Conservation (phyloP, 2,888 invertebrate species). For the Idaea aversata region DNA sequence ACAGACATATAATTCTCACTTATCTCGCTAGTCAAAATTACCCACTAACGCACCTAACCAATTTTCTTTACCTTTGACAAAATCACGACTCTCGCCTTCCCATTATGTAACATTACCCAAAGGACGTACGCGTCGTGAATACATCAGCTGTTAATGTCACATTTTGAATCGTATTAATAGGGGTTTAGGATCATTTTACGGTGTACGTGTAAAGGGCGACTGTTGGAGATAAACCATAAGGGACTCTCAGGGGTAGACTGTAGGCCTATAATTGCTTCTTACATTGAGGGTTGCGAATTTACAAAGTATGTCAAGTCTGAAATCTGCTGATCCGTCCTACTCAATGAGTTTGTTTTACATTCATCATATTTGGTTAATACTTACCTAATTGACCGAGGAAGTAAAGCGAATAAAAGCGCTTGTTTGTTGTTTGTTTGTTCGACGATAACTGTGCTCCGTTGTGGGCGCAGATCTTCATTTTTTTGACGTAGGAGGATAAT, state of each 20-base stretch:
- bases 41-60: constrained; percentile 71
- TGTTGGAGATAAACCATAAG: constrained; percentile 49
- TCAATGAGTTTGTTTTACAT: not conserved
- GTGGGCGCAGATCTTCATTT: too few relatives aligned
- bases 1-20: constrained; percentile 57
- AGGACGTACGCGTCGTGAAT: constrained; percentile 73
- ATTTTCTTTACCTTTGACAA: constrained; percentile 80
- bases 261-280: constrained; percentile 62
- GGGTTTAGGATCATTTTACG: constrained; percentile 59
- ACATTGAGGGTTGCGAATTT: constrained; percentile 36
- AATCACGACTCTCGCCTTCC: constrained; percentile 69
- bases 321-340: not conserved
- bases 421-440: too few relatives aligned
- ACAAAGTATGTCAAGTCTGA: constrained; percentile 18
- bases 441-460: too few relatives aligned
- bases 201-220: constrained; percentile 48
- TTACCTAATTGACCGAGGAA: not conserved
- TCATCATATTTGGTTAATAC: not conserved
- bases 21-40: constrained; percentile 61
- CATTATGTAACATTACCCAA: constrained; percentile 78
- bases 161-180: constrained; percentile 63
- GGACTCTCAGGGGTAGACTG: constrained; percentile 53
- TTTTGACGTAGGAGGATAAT: too few relatives aligned
- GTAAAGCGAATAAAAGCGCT: not conserved
- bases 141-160: constrained; percentile 44